phyloP scores from a whole-genome alignment of 2,888 invertebrate genomes.

The Noctua fimbriata region DNA sequence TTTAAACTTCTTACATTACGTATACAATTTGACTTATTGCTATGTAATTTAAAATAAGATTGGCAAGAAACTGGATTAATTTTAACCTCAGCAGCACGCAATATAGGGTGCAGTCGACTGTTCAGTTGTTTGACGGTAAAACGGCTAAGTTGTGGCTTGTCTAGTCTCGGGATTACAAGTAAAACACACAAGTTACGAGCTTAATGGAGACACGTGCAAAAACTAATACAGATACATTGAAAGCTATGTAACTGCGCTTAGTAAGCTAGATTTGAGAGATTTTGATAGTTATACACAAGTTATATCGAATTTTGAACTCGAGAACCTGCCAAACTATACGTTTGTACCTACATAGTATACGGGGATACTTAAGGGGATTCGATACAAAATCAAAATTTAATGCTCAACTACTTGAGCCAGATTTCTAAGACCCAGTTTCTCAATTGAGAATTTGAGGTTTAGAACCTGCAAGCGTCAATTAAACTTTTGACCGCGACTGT shows the following conservation, averaged over 20 bases:
- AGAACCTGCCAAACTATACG: neutral
- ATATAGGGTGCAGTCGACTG: slow-evolving; percentile 3
- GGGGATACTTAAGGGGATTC: neutral
- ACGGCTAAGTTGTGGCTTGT: slow-evolving; percentile 35
- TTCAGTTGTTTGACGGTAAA: slow-evolving; percentile 33
- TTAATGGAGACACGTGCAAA: slow-evolving; percentile 37
- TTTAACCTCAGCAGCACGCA: slow-evolving; percentile 9
- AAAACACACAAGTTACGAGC: slow-evolving; percentile 29
- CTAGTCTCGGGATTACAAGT: slow-evolving; percentile 29
- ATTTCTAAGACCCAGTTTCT: too few relatives aligned
- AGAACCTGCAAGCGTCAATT: too few relatives aligned
- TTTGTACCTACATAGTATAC: too few relatives aligned
- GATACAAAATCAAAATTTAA: neutral
- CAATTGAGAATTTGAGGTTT: too few relatives aligned
- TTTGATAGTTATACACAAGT: neutral
- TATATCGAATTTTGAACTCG: neutral
- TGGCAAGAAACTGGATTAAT: slow-evolving; percentile 5
- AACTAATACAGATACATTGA: slow-evolving; percentile 30
- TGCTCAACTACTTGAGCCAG: neutral
- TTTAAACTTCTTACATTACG: neutral
- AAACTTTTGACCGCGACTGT: too few relatives aligned
- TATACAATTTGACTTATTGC: neutral
- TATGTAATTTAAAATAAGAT: neutral
- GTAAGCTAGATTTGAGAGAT: neutral
- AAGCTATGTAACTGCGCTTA: neutral